Percentiles rank a stretch among this genome's conserved stretches.
Conservation (phyloP, 2,113 vertebrate genomes). For the Hiodon tergisus region DNA sequence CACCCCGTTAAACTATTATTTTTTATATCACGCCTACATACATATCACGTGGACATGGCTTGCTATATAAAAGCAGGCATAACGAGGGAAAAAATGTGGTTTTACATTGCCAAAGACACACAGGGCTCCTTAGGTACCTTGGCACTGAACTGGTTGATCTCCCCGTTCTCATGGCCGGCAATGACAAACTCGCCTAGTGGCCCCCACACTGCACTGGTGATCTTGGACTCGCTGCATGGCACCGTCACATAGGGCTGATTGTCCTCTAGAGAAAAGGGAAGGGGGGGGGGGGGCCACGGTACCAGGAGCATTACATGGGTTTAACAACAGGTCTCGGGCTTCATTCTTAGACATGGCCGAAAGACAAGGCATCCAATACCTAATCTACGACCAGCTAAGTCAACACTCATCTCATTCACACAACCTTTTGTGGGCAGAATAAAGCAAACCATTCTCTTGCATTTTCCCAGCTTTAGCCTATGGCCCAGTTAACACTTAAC, state of each 20-base stretch:
- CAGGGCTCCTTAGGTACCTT: constrained; percentile 66
- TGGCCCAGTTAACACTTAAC: too few relatives aligned
- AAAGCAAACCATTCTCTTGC: too few relatives aligned
- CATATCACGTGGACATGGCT: too few relatives aligned
- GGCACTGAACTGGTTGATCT: constrained; percentile 90
- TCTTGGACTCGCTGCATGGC: constrained; percentile 86
- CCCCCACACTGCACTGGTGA: constrained; percentile 95
- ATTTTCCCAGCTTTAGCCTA: not conserved
- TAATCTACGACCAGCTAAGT: not conserved
- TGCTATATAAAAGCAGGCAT: too few relatives aligned
- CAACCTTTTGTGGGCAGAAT: too few relatives aligned
- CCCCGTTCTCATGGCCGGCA: constrained; percentile 85
- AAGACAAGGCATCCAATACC: not conserved
- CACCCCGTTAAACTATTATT: too few relatives aligned
- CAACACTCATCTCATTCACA: too few relatives aligned
- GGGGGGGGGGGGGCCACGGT: not conserved
- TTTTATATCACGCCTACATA: too few relatives aligned
- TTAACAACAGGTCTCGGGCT: not conserved
- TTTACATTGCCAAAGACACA: not conserved
- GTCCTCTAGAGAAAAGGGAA: constrained; percentile 61
- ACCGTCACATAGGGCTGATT: constrained; percentile 89
- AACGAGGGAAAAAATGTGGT: too few relatives aligned
- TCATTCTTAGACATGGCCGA: not conserved
- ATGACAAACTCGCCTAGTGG: constrained; percentile 91
- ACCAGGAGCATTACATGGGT: not conserved